Base-by-base conservation (phyloP, 1,140 invertebrate species). In the Andrena cerasifolii region DNA sequence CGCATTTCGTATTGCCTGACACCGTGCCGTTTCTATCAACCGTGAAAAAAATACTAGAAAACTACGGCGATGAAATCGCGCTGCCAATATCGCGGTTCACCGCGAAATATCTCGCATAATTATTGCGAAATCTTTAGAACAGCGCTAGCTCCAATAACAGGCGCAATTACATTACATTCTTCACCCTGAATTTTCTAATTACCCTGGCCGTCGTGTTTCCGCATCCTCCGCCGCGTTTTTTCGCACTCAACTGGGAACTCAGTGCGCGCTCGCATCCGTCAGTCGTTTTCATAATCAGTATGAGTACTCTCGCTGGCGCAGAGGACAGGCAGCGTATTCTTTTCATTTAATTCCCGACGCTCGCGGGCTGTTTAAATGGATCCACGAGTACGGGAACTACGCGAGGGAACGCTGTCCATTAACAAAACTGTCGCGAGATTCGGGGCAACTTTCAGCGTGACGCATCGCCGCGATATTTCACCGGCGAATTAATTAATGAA, bases 361-460 rank as follows among this genome's bases (percentile, higher is more conserved):
- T n/a, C 49, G 49, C 65, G 26, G 14, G 49, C 71, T 66, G 71
- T 54, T 74, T 74, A 74, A n/a, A 74, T 74, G 71, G 61, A 74
- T 74, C 61, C n/a, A 61, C 47, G 71, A 49, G 49, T 28, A 73
- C 43, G 33, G 61, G 14, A 49, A 40, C 58, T n/a, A 51, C 70
- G 70, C 31, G 16, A 51, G 49, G 61, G 61, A 74, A 68, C 73
- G 51, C 7, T 76, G 63, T 76, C 73, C 73, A 76, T 76, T 76
- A 76, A 76, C 73, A 58, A 58, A 76, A 76, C 63, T 76, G 73
- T 76, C 73, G 73, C 73, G 65, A 68, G 73, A 76, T 76, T 47
- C 65, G 73, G 43, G 53, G 53, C 54, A 76, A 68, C 73, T 76
- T 76, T 40, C 31, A 65, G 16, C 26, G 21, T 68, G 73, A 76